Evolutionary conservation across 1,140 invertebrate species (phyloP).

Genomic region (Pogonomyrmex barbatus): DNA sequence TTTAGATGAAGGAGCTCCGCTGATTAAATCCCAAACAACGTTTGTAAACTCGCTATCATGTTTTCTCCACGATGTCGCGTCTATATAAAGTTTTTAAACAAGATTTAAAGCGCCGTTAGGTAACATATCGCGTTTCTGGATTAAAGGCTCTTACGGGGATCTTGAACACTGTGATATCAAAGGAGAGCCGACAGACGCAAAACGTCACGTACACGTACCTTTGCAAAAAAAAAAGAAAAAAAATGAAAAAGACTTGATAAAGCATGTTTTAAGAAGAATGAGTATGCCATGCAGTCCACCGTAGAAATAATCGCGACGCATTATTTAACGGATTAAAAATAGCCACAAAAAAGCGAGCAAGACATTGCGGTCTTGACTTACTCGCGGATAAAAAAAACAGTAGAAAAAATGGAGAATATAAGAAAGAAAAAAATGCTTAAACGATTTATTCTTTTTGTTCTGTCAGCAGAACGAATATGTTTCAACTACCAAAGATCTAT

Average conservation of each 20-base stretch:
- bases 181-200: background rate
- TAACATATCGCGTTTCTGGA: conserved; percentile 54
- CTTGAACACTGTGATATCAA: conserved; percentile 39
- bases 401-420: background rate
- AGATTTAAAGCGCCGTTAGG: conserved; percentile 47
- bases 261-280: conserved; percentile 25
- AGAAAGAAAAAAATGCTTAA: background rate
- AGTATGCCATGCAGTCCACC: background rate
- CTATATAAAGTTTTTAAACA: conserved; percentile 40
- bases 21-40: conserved; percentile 34
- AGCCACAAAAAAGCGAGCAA: conserved; percentile 20
- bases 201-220: conserved; percentile 23
- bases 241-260: background rate
- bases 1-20: background rate
- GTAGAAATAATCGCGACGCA: conserved; percentile 27
- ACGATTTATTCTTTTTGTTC: background rate
- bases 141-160: conserved; percentile 29
- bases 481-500: background rate
- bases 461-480: background rate
- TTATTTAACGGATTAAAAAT: conserved; percentile 59
- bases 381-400: background rate
- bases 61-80: conserved; percentile 30
- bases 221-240: conserved; percentile 4
- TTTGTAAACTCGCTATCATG: conserved; percentile 6
- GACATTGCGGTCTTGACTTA: background rate